Base-by-base conservation (phyloP, 1,140 invertebrate species). In the Rhynchophorus ferrugineus region DNA sequence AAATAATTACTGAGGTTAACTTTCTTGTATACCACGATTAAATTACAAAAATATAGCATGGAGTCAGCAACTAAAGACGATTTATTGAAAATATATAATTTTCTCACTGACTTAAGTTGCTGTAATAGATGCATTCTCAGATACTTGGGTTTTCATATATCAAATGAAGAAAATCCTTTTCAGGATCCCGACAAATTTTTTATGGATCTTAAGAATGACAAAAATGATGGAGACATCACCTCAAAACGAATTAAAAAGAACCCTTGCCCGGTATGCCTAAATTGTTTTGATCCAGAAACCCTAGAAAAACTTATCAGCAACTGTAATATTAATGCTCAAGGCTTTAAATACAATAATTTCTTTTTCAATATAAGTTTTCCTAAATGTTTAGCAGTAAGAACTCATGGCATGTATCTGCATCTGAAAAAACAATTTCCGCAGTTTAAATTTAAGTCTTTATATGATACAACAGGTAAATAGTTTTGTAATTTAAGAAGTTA, bases 201-300 rank as follows among this genome's bases (percentile, higher is more conserved):
- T 9, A 49, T 49, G 29, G 19, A 46, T 35, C 7, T 49, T 18
- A 36, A 49, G 22, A 33, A 36, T 48, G 11, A 5, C 2, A 2
- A 8, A 50, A 55, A 41, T 47, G 36, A 33, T 14, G 18, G 9
- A 19, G 50, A 41, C 24, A 19, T 21, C 13, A 33, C 22, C 36
- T 37, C 21, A 16, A 46, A 57, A 57, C 52, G 48, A 59, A 19
- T 59, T n/a, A 71, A 74, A 29, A 24, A 57, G 1, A 66, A 69
- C 55, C 54, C 71, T 3, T 86, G 83, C 59, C 58, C 75, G 0
- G 69, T 72, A 6, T 86, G 83, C 65, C 59, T 85, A 29, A 81
- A 80, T 33, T 67, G 85, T n/a, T 73, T 85, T 17, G 75, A 83
- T 50, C 59, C 75, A 50, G 58, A 69, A 5, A 65, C 68, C 49